phyloP scores from a whole-genome alignment of 1,140 invertebrate species.

The Asbolus verrucosus region DNA sequence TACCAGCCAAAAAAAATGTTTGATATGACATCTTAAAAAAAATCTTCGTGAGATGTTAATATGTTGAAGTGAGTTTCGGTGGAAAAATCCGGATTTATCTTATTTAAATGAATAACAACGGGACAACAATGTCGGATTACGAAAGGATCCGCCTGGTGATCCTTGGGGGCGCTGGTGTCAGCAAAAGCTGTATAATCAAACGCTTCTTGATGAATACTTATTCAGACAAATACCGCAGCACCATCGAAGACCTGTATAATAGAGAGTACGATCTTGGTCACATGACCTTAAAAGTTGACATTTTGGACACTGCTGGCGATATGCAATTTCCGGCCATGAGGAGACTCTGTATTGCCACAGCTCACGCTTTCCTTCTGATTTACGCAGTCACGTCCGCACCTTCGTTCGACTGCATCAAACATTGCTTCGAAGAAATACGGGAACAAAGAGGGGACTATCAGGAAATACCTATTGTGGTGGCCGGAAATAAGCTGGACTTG shows the following conservation, averaged over 20 bases:
- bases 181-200: constrained; percentile 87
- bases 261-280: constrained; percentile 84
- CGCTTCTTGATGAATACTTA: constrained; percentile 89
- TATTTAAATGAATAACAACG: constrained; percentile 59
- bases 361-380: constrained; percentile 90
- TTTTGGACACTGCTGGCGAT: constrained; percentile 89
- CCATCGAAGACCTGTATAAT: constrained; percentile 91
- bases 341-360: constrained; percentile 87
- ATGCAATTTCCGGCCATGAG: constrained; percentile 91
- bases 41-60: too few species aligned
- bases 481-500: constrained; percentile 86
- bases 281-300: constrained; percentile 85
- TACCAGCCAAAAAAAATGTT: too few species aligned
- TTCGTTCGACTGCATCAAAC: constrained; percentile 83
- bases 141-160: constrained; percentile 88
- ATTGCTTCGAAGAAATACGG: constrained; percentile 85
- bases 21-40: too few species aligned
- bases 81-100: not conserved
- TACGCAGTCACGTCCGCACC: constrained; percentile 84
- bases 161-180: constrained; percentile 84
- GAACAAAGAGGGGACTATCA: constrained; percentile 83
- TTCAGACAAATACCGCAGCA: constrained; percentile 85
- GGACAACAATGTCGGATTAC: constrained; percentile 70
- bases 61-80: constrained; percentile 6
- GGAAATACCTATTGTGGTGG: constrained; percentile 88